Evolutionary conservation across 2,113 vertebrate genomes (phyloP).

Genomic region (Ameiurus melas): DNA sequence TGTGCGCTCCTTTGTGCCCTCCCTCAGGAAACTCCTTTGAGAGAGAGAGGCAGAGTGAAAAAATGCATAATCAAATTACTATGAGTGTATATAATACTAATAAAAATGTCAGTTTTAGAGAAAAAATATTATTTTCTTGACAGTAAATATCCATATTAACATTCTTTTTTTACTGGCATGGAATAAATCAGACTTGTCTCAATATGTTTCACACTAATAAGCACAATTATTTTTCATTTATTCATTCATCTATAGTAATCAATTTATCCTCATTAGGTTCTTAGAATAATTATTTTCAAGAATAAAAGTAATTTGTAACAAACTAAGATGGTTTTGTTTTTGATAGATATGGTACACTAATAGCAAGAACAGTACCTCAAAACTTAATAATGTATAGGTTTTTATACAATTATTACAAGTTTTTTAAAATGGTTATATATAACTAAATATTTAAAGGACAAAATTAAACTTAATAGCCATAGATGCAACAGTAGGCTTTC

Average conservation of each 20-base stretch:
- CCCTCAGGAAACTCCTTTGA: slow-evolving; percentile 38
- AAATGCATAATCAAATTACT: slow-evolving; percentile 10
- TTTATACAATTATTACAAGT: neutral
- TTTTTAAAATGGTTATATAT: neutral
- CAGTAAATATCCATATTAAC: neutral
- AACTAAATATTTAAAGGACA: neutral
- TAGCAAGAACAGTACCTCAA: neutral
- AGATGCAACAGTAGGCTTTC: neutral
- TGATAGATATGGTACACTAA: neutral
- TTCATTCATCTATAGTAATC: neutral
- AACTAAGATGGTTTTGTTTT: neutral
- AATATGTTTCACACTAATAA: neutral
- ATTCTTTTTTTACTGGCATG: neutral
- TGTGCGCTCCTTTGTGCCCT: slow-evolving; percentile 25
- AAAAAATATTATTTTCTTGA: neutral
- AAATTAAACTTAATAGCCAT: neutral
- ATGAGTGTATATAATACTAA: neutral
- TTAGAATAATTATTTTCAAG: neutral
- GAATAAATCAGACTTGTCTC: neutral
- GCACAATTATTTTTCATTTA: neutral
- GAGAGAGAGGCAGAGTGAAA: slow-evolving; percentile 41
- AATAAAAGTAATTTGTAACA: neutral
- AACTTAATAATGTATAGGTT: neutral
- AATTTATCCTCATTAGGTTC: neutral
- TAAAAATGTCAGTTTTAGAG: neutral